Evolutionary conservation across 1,140 invertebrate species (phyloP), one percentile per base, ranked within the genome.

Genomic region (Hyphantria cunea): DNA sequence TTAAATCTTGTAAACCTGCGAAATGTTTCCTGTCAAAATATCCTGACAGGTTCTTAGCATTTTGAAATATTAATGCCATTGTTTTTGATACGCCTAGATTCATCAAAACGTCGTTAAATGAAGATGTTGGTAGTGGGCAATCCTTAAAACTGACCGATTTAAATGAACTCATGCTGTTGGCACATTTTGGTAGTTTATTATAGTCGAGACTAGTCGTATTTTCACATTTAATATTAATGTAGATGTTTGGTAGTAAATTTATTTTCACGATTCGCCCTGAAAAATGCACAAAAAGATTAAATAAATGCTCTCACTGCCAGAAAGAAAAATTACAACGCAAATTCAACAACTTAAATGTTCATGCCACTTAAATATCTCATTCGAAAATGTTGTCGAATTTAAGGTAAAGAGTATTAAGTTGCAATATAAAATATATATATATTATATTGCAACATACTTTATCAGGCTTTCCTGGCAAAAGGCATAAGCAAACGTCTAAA

Each of bases 1-100:
- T 87, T 61, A 89, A 70, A 63, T 92, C 84, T 34, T 89, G 69
- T 11, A 94, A 86, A 25, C 91, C 92, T 6, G 83, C 63, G 9
- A 94, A 89, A 76, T 93, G 93, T 58, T 86, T 82, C 42, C 84
- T 90, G 32, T 86, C 83, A 31, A 94, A 78, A 32, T 81, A 86
- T 37, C 78, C 74, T 9, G 90, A 89, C n/a, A 92, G 64, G 34
- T 92, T 91, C 8, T 78, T 86, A 34, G 79, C 80, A 39, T 91
- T 92, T 73, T 89, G 82, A 58, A 93, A 92, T 56, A 80, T 79
- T 2, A 93, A 51, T 2, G 70, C 78, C 63, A 90, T 78, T 0
- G 92, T 84, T 45, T 82, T 88, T 0, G 84, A 71, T 3, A 90
- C 81, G 47, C 92, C 90, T 10, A 93, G 68, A 10, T 73, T 77